Evolutionary conservation across 2,797 vertebrate species (phyloP).

Genomic region (Crocodylus rhombifer): DNA sequence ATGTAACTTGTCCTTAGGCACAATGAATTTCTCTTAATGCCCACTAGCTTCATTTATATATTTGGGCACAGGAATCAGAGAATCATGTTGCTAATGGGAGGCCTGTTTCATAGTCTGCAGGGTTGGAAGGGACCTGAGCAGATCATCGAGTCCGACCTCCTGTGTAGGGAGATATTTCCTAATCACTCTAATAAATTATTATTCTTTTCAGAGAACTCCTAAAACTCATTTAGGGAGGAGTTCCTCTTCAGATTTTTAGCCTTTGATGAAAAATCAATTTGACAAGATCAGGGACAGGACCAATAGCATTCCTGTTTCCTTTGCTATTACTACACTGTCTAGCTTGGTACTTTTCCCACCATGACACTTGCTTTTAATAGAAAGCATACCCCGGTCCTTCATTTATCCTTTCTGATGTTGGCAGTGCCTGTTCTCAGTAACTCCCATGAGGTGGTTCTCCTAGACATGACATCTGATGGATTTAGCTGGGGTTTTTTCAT

Average conservation of each 20-base stretch:
- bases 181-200: neutral
- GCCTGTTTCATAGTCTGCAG: neutral
- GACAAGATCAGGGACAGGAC: neutral
- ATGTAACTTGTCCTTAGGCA: neutral
- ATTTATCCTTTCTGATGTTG: neutral
- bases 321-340: neutral
- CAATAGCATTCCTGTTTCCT: neutral
- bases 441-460: neutral
- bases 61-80: neutral
- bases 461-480: neutral
- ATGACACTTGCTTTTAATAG: neutral
- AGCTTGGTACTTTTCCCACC: neutral
- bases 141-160: too few relatives aligned
- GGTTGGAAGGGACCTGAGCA: too few relatives aligned
- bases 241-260: neutral
- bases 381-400: neutral
- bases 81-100: neutral
- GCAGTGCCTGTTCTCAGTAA: neutral
- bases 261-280: neutral
- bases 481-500: neutral
- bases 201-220: neutral
- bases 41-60: neutral
- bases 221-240: neutral
- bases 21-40: neutral
- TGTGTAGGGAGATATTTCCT: neutral